phyloP scores from a whole-genome alignment of 2,113 vertebrate species.

The Halcyon malimbica region DNA sequence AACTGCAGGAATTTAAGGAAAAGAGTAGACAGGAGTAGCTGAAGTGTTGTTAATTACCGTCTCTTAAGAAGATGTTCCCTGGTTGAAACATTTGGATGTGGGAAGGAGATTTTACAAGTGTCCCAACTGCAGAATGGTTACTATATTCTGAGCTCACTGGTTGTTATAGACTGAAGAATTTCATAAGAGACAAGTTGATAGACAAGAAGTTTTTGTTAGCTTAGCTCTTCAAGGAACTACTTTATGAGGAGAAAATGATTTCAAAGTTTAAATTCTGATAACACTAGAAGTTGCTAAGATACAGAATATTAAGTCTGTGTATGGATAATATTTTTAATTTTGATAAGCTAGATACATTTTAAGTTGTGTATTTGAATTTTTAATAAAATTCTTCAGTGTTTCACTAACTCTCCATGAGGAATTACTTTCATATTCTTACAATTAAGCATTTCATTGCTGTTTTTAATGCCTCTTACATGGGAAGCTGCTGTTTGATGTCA shows the following conservation, averaged over 20 bases:
- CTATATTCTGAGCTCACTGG: fast-evolving
- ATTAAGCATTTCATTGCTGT: not conserved
- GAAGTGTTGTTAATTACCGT: not conserved
- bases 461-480: not conserved
- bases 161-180: not conserved
- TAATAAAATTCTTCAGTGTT: not conserved
- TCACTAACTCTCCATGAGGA: not conserved
- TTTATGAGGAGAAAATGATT: not conserved
- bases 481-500: not conserved
- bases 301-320: not conserved
- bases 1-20: not conserved
- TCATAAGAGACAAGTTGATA: not conserved
- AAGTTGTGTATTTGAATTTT: not conserved
- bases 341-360: not conserved
- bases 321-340: not conserved
- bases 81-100: not conserved
- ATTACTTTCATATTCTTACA: not conserved
- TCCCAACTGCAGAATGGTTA: not conserved
- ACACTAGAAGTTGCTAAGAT: not conserved
- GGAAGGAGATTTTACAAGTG: not conserved
- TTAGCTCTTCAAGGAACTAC: not conserved
- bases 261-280: not conserved
- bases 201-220: not conserved
- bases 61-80: not conserved
- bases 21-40: not conserved